A percentile compares a stretch with the other conserved stretches of the same genome.
Conservation (phyloP, 2,113 vertebrate genomes). For the Morphnarchus princeps region DNA sequence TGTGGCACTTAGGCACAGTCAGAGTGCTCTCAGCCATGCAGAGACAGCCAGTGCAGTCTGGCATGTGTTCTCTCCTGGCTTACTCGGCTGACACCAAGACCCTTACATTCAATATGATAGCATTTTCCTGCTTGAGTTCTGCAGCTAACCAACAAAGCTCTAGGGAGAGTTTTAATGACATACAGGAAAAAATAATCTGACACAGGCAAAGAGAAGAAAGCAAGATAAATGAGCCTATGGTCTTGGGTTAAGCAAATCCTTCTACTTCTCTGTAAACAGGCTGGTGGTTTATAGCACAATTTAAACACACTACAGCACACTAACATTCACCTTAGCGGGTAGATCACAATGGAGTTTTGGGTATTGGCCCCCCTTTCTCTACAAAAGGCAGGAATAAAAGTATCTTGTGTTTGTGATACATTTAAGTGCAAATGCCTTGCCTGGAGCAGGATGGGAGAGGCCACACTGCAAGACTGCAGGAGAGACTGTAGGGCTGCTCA, state of each 20-base stretch:
- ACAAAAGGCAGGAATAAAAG: background rate
- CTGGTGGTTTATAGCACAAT: background rate
- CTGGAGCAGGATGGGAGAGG: background rate
- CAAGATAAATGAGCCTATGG: conserved; percentile 47
- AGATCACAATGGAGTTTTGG: background rate
- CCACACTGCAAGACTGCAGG: background rate
- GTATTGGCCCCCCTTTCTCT: background rate
- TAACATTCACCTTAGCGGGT: background rate
- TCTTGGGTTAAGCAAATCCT: conserved; percentile 51
- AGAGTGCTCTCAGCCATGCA: background rate
- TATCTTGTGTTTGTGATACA: background rate
- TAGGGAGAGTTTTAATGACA: conserved; percentile 16
- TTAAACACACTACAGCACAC: background rate
- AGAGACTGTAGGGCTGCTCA: background rate
- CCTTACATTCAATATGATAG: rapidly evolving
- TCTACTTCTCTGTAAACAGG: conserved; percentile 28
- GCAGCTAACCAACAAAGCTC: conserved; percentile 26
- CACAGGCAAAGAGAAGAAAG: background rate
- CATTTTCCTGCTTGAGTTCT: background rate
- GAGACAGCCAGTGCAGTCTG: background rate
- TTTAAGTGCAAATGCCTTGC: background rate
- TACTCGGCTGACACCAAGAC: background rate
- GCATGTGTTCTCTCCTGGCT: background rate
- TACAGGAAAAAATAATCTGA: conserved; percentile 24
- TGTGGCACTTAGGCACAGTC: background rate